These are phyloP conservation scores for Limnothrissa miodon DNA, from an alignment of 2,113 vertebrate species.

Conservation along the genomic window DNA sequence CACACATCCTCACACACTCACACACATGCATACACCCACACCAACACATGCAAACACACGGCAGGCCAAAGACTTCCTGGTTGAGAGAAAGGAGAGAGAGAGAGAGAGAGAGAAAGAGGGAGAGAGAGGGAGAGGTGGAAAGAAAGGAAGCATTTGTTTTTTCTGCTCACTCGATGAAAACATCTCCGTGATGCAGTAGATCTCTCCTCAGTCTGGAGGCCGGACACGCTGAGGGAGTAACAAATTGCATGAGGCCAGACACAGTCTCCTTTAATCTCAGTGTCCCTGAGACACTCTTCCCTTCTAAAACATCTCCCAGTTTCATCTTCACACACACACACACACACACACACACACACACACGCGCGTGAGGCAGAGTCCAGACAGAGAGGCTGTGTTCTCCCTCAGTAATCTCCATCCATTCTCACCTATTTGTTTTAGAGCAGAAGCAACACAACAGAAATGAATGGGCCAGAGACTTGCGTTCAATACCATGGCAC, in stretches of 20 bases:
- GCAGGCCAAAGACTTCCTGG: background rate
- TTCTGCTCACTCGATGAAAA: constrained; percentile 34
- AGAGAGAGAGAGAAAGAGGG: background rate
- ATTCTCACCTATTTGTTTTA: background rate
- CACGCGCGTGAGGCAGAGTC: background rate
- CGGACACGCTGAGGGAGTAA: constrained; percentile 36
- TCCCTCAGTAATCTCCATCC: background rate
- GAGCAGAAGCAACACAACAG: background rate
- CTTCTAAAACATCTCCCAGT: background rate
- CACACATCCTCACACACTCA: constrained; percentile 38
- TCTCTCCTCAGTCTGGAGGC: constrained; percentile 25
- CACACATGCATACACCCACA: constrained; percentile 33
- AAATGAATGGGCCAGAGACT: background rate
- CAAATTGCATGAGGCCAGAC: constrained; percentile 20
- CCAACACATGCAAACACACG: background rate
- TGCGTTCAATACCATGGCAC: background rate
- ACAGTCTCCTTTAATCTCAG: constrained; percentile 11
- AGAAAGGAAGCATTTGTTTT: constrained; percentile 12
- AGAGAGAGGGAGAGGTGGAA: background rate
- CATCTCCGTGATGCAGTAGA: constrained; percentile 36
- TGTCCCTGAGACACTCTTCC: background rate
- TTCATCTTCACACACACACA: constrained; percentile 3
- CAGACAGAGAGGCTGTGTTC: background rate
- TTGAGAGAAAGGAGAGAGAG: background rate
- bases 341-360: background rate